phyloP scores from a whole-genome alignment of 2,888 invertebrate species.

The Ganaspis brasiliensis region DNA sequence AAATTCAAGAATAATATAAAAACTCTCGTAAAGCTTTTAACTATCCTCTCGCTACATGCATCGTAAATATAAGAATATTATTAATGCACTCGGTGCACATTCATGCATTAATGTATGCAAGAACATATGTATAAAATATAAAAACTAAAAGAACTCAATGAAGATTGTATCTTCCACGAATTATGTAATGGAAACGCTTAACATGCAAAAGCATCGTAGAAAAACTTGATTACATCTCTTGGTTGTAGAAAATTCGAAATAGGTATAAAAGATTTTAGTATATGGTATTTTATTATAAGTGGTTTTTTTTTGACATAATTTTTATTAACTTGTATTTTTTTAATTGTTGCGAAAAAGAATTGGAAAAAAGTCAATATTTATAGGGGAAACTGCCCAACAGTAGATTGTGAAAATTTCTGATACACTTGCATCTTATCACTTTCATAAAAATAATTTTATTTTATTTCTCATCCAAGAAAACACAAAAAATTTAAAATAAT shows the following conservation, averaged over 20 bases:
- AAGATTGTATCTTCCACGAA: neutral
- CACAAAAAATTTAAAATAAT: too few relatives aligned
- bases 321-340: neutral
- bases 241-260: neutral
- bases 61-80: conserved; percentile 24
- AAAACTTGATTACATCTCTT: conserved; percentile 27
- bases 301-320: neutral
- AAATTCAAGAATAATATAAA: neutral
- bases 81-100: neutral
- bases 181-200: conserved; percentile 2
- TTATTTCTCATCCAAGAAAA: too few relatives aligned
- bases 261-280: conserved; percentile 1
- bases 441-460: too few relatives aligned
- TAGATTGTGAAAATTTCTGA: too few relatives aligned
- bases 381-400: too few relatives aligned
- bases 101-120: neutral
- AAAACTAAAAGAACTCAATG: conserved; percentile 5
- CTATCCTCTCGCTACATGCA: neutral
- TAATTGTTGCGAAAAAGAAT: too few relatives aligned
- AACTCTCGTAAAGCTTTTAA: conserved; percentile 34
- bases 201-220: neutral
- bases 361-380: too few relatives aligned
- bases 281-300: neutral
- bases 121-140: conserved; percentile 7
- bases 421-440: too few relatives aligned